Base-by-base conservation (phyloP, 64 coral and sea anemone species). In the Pocillopora damicornis region DNA sequence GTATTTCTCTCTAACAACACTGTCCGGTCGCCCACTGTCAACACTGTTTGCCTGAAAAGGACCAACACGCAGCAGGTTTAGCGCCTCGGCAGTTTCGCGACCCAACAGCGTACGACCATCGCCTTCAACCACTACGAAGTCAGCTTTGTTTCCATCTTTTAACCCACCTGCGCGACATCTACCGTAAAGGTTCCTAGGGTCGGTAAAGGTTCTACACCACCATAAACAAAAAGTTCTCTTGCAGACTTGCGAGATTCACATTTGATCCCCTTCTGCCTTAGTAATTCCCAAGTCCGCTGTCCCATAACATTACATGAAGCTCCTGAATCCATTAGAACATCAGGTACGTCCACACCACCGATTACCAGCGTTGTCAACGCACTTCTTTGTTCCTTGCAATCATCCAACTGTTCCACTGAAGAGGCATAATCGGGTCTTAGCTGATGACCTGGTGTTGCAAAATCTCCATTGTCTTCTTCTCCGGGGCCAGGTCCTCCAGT, bases 1-100 rank as follows among this genome's bases (percentile, higher is more conserved):
- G 74, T 93, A 84, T 67, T 80, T 30, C 10, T 80, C 36, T 37
- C 61, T 8, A 15, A 87, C 60, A 75, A 17, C 17, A 76, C 73
- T 59, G 10, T 78, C 76, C 2, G 58, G 17, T 58, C 15, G 4
- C 20, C 38, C 22, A 58, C 76, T 20, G 17, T 58, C 42, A 78
- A 78, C 76, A 78, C 18, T 45, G 37, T 78, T 78, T 22, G 76
- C 76, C 22, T 78, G 45, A 11, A 58, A 78, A 22, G 76, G 38
- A 58, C 76, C 42, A 78, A 58, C 17, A 22, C 18, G 18, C 76
- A 78, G 11, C 15, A 78, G 37, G 22, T 58, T 78, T 1, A 78
- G 76, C 1, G 18, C 11, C 22, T 20, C 76, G 5, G 76, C 76
- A 58, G 45, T 78, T 67, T 67, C 64, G 22, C 64, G 64, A 67